Base-by-base conservation (phyloP, 2,797 vertebrate species). In the Mionectes olivaceus region DNA sequence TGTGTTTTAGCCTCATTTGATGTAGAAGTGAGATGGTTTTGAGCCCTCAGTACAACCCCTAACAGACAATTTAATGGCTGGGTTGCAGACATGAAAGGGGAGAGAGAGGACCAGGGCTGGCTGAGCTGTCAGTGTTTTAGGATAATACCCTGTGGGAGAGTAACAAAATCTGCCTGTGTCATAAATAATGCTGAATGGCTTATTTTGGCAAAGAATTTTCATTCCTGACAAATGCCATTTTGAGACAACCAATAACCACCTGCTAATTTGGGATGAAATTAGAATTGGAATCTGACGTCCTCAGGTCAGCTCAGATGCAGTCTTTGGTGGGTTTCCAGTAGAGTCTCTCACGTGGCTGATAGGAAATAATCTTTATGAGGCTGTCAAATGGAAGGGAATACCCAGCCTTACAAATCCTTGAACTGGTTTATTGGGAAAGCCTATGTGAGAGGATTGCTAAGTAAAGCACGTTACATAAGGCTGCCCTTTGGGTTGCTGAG, bases 121-220 rank as follows among this genome's bases (percentile, higher is more conserved):
- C 53, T 65, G 67, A 73, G n/a, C 73, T 69, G 49, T 27, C 32
- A 19, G 32, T 64, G 57, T n/a, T 91, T 76, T 59, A 56, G 52
- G 22, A 32, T 56, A 60, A 79, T 28, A 11, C 30, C 33, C 70
- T 10, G 17, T 22, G 23, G 47, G 49, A 80, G 41, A 92, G 81
- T 70, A 69, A 93, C 37, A 80, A 67, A 89, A 76, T 85, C 70
- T 76, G 15, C 43, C 75, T 14, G 0, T 32, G 52, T 74, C 3
- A 0, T 92, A 87, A 89, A 85, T 87, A 89, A 89, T 49, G 9
- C 49, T 78, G 79, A 89, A 87, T 47, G 39, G 78, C 70, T 95
- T 90, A 55, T 77, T 96, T 93, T 95, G 92, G 84, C 75, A 92
- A 85, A 94, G 68, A 91, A 87, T 92, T 85, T 61, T 79, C 52